Base-by-base conservation (phyloP, 2,113 vertebrate species). In the Ochotona princeps region DNA sequence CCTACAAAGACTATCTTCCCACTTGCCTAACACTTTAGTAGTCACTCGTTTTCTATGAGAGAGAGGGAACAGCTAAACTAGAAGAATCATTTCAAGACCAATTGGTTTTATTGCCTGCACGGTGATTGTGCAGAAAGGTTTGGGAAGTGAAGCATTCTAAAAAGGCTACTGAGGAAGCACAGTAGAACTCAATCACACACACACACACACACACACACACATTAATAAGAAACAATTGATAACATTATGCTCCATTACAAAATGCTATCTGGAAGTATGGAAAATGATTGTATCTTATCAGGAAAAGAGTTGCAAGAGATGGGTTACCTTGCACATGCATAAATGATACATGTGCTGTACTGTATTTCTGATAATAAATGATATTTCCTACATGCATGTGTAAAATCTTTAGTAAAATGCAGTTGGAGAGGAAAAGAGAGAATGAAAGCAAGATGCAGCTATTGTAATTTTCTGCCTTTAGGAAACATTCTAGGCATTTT, bases 71-170 rank as follows among this genome's bases (percentile, higher is more conserved):
- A 51, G 54, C 8, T 69, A 4, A 35, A 67, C 72, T 49, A 92
- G 35, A 90, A 96, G 88, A 90, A 94, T 61, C 2, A 88, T 96
- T 97, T 98, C 96, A 97, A 97, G 74, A 97, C 38, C 91, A 96
- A 82, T 86, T 96, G 86, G 95, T 66, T 97, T 97, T 95, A 96
- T 90, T 96, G 80, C 89, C 60, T 94, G 30, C 32, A 83, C 17
- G 84, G 74, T 35, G 30, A 92, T 97, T 97, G 96, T 54, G 67
- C 76, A 92, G 83, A 82, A 93, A 73, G 97, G 78, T 93, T 93
- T 97, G 95, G 57, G 72, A 96, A 97, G 95, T 1, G 11, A 97
- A 96, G 93, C 92, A 95, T 44, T 44, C 38, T 81, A 97, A 95
- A 44, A 79, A 49, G 88, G 66, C 81, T 92, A 83, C 78, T 96